Evolutionary conservation across 2,113 vertebrate species (phyloP).

Genomic region (Misgurnus mizolepis): DNA sequence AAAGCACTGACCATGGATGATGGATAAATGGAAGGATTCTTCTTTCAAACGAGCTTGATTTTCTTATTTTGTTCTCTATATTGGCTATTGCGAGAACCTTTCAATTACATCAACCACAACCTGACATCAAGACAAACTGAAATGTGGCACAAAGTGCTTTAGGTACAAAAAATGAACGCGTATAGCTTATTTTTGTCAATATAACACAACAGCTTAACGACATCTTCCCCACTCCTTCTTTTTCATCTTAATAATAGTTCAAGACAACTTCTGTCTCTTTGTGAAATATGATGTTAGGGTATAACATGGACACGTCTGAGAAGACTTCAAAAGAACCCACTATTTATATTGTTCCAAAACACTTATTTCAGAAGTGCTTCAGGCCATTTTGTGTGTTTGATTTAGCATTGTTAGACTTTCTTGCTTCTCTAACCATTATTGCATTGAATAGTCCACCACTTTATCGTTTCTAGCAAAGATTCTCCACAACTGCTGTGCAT

Average conservation of each 20-base stretch:
- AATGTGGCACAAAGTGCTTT: background rate
- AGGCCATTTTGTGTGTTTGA: conserved; percentile 5
- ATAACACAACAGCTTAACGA: background rate
- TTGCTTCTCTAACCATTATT: conserved; percentile 19
- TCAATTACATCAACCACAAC: background rate
- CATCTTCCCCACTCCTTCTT: conserved; percentile 17
- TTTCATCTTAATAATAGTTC: conserved; percentile 23
- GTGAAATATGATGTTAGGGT: conserved; percentile 11
- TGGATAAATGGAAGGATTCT: too few species aligned
- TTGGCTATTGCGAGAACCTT: background rate
- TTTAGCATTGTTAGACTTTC: conserved; percentile 22
- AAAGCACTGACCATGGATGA: too few species aligned
- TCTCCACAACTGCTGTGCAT: conserved; percentile 5
- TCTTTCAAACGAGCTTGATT: too few species aligned
- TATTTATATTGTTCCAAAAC: background rate
- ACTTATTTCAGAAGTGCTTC: too few species aligned
- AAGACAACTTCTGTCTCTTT: conserved; percentile 4
- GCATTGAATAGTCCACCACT: conserved; percentile 31
- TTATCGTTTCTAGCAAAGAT: conserved; percentile 23
- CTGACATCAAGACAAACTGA: background rate
- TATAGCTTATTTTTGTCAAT: background rate
- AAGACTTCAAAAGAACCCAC: background rate
- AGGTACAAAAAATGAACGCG: background rate
- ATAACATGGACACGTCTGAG: background rate
- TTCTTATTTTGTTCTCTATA: background rate